Base-by-base conservation (phyloP, 2,888 invertebrate species). In the Cyclophora punctaria region DNA sequence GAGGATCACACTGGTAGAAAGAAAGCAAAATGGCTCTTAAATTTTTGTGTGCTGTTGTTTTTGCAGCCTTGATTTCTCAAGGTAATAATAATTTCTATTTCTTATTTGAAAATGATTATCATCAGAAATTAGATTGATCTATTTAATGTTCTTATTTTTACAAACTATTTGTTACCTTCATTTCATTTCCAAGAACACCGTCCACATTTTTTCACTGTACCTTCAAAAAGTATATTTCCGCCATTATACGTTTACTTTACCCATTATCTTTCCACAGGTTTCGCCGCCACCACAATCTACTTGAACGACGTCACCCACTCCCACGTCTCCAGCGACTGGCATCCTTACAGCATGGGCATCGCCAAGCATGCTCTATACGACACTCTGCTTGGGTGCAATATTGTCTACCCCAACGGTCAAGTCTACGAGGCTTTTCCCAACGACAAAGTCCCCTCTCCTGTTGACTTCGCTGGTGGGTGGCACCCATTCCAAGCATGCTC, bases 351-450 rank as follows among this genome's bases (percentile, higher is more conserved):
- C 0, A 67, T 78, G 1, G 46, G 60, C 4, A 71, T 80, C 40
- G 55, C 69, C 0, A 73, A 73, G 41, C 58, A 37, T 2, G 64
- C 63, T 5, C 51, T 63, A 3, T 44, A 34, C 34, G 78, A 78
- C 51, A 65, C 55, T 0, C 60, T 76, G 0, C 55, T 60, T 4
- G 59, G 67, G 0, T 80, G 80, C 56, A 62, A 73, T 45, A 55
- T 77, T 3, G 62, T 67, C 6, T 67, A 70, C 41, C 78, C 79
- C 0, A 67, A 68, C 42, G 73, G 75, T 0, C 46, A 54, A 0
- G 59, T 59, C 34, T 67, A 69, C 33, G 73, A 78, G 52, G 71
- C 63, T 0, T 77, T 50, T 48, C 78, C 79, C 0, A 64, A 48
- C 33, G 58, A 64, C 48, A 64, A 60, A 3, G 52, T 75, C 0